These are phyloP conservation scores for Parauchenoglanis ngamensis DNA, from an alignment of 2,797 vertebrate genomes.

Conservation along the genomic window DNA sequence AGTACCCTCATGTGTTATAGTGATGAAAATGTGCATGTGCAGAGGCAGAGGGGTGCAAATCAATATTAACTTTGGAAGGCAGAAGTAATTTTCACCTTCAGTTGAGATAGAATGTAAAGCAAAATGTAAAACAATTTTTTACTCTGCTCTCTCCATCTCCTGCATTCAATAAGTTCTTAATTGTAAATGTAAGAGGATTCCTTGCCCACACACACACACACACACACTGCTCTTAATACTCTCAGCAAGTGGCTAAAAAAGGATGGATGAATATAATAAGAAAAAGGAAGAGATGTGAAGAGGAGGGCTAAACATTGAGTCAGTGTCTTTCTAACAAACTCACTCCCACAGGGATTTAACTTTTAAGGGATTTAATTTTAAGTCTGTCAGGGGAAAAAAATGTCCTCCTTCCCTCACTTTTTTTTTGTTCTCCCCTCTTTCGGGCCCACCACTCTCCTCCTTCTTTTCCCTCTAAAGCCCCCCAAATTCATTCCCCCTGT, in stretches of 20 bases:
- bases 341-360: conserved; percentile 57
- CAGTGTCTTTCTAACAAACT: conserved; percentile 32
- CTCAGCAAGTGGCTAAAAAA: conserved; percentile 55
- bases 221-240: conserved; percentile 42
- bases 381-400: conserved; percentile 63
- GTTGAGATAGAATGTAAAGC: conserved; percentile 2
- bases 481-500: conserved; percentile 39
- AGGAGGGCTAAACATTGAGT: neutral
- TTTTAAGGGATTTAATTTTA: conserved; percentile 38
- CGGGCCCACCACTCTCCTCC: conserved; percentile 35
- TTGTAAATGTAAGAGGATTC: conserved; percentile 32
- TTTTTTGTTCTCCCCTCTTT: conserved; percentile 35
- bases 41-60: neutral
- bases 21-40: conserved; percentile 9
- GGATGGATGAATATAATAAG: conserved; percentile 33
- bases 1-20: conserved; percentile 23
- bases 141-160: neutral
- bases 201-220: conserved; percentile 2
- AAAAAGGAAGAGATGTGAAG: conserved; percentile 8
- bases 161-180: conserved; percentile 31
- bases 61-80: neutral
- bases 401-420: conserved; percentile 20
- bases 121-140: neutral
- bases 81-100: conserved; percentile 15
- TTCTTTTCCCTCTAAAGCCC: conserved; percentile 41